phyloP scores from a whole-genome alignment of 2,888 invertebrate species.

The Gibbula magus region DNA sequence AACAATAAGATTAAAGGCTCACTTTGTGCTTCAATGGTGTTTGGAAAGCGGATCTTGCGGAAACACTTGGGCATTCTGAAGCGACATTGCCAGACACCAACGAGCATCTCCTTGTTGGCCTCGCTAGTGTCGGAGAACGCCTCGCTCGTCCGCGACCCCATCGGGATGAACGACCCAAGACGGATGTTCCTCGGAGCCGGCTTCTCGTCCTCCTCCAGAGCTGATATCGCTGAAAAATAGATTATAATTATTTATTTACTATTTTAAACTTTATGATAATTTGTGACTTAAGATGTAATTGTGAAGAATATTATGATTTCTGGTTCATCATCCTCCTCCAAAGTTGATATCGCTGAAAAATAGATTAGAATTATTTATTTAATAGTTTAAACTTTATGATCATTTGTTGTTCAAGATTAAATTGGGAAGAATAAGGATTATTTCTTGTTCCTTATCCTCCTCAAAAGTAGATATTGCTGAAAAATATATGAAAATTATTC shows the following conservation, averaged over 20 bases:
- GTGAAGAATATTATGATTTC: no score
- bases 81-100: constrained; percentile 57
- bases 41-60: constrained; percentile 51
- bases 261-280: no score
- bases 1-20: constrained; percentile 31
- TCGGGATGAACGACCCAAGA: constrained; percentile 67
- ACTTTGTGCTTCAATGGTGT: constrained; percentile 67
- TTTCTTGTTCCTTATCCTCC: constrained; percentile 47
- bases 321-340: constrained; percentile 50
- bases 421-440: no score
- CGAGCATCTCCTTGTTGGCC: constrained; percentile 47
- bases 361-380: no score
- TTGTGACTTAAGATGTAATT: no score
- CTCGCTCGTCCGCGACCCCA: constrained; percentile 52
- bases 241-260: no score
- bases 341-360: constrained; percentile 38
- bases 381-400: no score
- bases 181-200: constrained; percentile 56
- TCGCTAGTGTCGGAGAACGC: constrained; percentile 48
- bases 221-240: constrained; percentile 34
- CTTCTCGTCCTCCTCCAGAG: constrained; percentile 50
- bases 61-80: constrained; percentile 58
- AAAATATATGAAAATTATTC: background rate
- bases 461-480: constrained; percentile 47
- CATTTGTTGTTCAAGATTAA: no score